Evolutionary conservation across 2,113 vertebrate genomes (phyloP).

Genomic region (Hippocampus zosterae): DNA sequence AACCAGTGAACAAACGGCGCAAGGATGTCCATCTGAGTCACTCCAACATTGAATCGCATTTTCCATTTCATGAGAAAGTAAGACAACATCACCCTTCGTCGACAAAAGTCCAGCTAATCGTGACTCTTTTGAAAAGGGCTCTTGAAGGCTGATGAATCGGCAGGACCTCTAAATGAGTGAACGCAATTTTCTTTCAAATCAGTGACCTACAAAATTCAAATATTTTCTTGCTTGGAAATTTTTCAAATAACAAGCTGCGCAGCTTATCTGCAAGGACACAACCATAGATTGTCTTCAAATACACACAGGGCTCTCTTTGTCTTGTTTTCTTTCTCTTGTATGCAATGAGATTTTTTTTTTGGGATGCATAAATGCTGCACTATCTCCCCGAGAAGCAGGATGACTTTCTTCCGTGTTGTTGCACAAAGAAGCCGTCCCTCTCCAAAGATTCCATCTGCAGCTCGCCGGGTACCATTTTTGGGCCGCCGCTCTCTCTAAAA

Average conservation of each 20-base stretch:
- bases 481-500: conserved; percentile 48
- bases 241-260: conserved; percentile 25
- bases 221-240: conserved; percentile 46
- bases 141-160: no score
- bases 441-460: conserved; percentile 6
- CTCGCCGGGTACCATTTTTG: conserved; percentile 35
- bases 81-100: no score
- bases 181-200: conserved; percentile 25
- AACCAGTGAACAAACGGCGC: no score
- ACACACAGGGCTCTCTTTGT: background rate
- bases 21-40: no score
- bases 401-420: conserved; percentile 33
- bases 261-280: conserved; percentile 36
- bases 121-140: no score
- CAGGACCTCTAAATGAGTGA: background rate
- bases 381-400: conserved; percentile 42
- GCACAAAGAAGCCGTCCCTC: background rate
- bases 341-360: background rate
- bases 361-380: background rate
- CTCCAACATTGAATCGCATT: no score
- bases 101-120: no score
- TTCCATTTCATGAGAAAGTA: no score
- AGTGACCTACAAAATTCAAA: conserved; percentile 27
- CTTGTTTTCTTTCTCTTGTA: background rate
- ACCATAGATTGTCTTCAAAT: conserved; percentile 28